Conservation (phyloP, 2,797 vertebrate genomes). For the Lepilemur ruficaudatus region DNA sequence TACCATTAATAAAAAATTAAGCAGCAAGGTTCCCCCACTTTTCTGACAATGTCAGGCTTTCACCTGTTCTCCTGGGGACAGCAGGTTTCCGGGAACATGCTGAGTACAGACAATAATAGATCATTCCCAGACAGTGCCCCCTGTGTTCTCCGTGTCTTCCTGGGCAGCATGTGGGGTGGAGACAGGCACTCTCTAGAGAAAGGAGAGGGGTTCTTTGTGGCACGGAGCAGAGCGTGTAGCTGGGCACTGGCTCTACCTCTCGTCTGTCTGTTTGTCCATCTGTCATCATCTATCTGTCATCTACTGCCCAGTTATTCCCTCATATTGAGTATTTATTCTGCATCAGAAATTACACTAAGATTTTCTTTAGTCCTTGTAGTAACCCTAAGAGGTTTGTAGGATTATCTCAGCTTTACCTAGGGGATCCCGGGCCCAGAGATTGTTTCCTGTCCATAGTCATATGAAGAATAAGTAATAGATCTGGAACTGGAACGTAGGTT, state of each 20-base stretch:
- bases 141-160: background rate
- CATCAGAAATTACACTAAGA: background rate
- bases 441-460: background rate
- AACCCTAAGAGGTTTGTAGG: background rate
- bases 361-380: background rate
- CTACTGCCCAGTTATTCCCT: background rate
- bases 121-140: background rate
- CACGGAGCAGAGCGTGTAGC: background rate
- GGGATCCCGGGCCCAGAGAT: background rate
- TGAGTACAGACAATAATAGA: constrained; percentile 40
- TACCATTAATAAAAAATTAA: constrained; percentile 71
- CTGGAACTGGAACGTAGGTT: background rate
- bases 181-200: background rate
- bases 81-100: constrained; percentile 51
- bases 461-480: background rate
- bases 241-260: background rate
- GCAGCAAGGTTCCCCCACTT: constrained; percentile 63
- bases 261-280: background rate
- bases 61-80: constrained; percentile 41
- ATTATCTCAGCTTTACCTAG: background rate
- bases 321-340: background rate
- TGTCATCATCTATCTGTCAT: background rate
- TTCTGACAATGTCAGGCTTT: constrained; percentile 45
- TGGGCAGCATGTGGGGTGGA: background rate
- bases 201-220: background rate